Evolutionary conservation across 1,140 invertebrate genomes (phyloP), one percentile per base, ranked within the genome.

Genomic region (Tetragonula clypearis): DNA sequence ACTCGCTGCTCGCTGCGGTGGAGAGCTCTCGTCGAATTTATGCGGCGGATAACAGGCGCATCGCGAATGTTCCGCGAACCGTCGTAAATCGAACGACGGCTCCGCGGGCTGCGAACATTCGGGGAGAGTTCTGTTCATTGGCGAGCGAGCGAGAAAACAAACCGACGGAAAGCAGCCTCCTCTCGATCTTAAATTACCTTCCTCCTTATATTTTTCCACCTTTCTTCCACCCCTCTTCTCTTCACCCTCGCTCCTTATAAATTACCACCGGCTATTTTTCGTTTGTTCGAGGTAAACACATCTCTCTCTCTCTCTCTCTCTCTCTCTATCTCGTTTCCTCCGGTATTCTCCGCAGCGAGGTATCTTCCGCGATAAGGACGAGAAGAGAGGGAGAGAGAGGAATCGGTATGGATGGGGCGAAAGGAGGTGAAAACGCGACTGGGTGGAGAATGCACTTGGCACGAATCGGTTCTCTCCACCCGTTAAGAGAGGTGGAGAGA

Each of bases 401-500:
- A 65, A 35, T 77, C 60, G 2, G 14, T 53, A 3, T 23, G 17
- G 71, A 17, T 15, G 23, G 23, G 49, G 9, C 41, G 41, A 35
- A 56, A 71, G 80, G 73, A 23, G 41, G 55, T 26, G 77, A 69
- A 76, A 84, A 81, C 62, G 78, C 55, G 53, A 72, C 35, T 49
- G 41, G 6, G 8, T 8, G 35, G 74, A 30, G 60, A 30, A 65
- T 81, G 88, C 78, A 84, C 75, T 86, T 88, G 86, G 86, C 86
- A 89, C 76, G 79, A 84, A 77, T 82, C 83, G 79, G 65, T 83
- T 84, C 81, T 68, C 65, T 82, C 74, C 80, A 60, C 65, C 49
- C 6, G 41, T 49, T 49, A 49, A 49, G 41, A 8, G 41, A 8
- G 8, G 6, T 0, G 41, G 41, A 8, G 41, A 8, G 8, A 35